Evolutionary conservation across 2,888 invertebrate species (phyloP).

Genomic region (Ochropacha duplaris): DNA sequence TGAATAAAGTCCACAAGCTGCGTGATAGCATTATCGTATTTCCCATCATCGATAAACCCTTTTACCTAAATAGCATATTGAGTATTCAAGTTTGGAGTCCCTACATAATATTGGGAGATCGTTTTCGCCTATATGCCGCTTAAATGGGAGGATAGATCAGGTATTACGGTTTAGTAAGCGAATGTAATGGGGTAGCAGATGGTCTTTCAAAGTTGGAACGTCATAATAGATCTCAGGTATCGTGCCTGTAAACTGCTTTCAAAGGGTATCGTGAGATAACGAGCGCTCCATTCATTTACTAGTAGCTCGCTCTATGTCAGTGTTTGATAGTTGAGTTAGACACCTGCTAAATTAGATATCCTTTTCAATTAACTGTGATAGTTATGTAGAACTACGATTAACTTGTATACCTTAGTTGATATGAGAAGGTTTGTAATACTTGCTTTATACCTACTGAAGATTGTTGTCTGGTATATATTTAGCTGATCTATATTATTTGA

Average conservation of each 20-base stretch:
- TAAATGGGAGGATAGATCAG: slow-evolving; percentile 39
- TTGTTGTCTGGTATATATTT: not conserved
- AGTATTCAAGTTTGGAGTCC: slow-evolving; percentile 52
- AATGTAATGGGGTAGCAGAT: slow-evolving; percentile 35
- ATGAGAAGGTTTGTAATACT: not conserved
- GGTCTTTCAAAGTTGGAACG: slow-evolving; percentile 42
- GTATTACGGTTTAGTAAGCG: slow-evolving; percentile 28
- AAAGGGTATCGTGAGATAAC: slow-evolving; percentile 37
- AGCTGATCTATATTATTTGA: no score
- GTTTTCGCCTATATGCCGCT: slow-evolving; percentile 24
- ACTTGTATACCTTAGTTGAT: not conserved
- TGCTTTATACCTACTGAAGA: not conserved
- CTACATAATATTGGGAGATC: slow-evolving; percentile 42
- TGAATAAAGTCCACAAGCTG: slow-evolving; percentile 50
- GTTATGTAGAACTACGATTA: not conserved
- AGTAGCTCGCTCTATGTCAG: not conserved
- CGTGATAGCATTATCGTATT: slow-evolving; percentile 58
- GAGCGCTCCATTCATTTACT: slow-evolving; percentile 30
- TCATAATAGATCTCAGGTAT: slow-evolving; percentile 44
- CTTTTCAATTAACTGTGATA: not conserved
- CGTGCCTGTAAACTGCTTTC: slow-evolving; percentile 20
- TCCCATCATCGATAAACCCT: slow-evolving; percentile 69
- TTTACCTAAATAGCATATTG: slow-evolving; percentile 69
- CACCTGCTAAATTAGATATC: not conserved
- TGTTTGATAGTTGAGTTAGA: not conserved